Base-by-base conservation (phyloP, 2,888 invertebrate genomes). In the Frankliniella intonsa region DNA sequence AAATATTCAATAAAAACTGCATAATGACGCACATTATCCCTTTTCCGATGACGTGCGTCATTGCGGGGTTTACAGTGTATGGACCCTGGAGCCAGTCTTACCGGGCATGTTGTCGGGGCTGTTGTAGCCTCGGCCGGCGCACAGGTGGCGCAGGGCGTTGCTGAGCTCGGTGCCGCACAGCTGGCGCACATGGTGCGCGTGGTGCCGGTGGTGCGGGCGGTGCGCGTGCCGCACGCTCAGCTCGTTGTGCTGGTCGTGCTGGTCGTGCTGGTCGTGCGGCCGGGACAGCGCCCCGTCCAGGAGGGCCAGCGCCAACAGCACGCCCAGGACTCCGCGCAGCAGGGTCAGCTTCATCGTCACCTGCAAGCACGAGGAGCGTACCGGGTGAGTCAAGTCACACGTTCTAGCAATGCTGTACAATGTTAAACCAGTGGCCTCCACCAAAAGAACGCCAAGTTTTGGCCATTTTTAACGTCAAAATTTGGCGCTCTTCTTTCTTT, bases 81-180 rank as follows among this genome's bases (percentile, higher is more conserved):
- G n/a, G n/a, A n/a, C n/a, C n/a, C n/a, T n/a, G n/a, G n/a, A n/a
- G n/a, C n/a, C n/a, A n/a, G n/a, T 65, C 62, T 87, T 86, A 80
- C 83, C 84, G 81, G 85, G 85, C 83, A 85, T 85, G 55, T 85
- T 84, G 80, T 86, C 87, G 0, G 87, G 87, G 79, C 86, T 87
- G 84, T 87, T 86, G 83, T 83, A 85, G 82, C 87, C 87, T 9
- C 86, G 85, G 11, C 85, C 86, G 50, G 84, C 84, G 82, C 88
- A 88, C 17, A 86, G 84, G n/a, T 87, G 84, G 55, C 85, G 84
- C 25, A 88, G 79, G 0, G 87, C 87, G 80, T 87, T 87, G 86
- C 87, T 87, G 38, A 88, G 85, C 38, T 84, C 85, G 80, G 84
- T 86, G 9, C 87, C 88, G 84, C 88, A 88, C 22, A 87, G 84